A percentile compares a stretch with the other conserved stretches of the same genome.
Evolutionary conservation across 2,888 invertebrate species (phyloP).

Genomic region (Dicyrtomina minuta): DNA sequence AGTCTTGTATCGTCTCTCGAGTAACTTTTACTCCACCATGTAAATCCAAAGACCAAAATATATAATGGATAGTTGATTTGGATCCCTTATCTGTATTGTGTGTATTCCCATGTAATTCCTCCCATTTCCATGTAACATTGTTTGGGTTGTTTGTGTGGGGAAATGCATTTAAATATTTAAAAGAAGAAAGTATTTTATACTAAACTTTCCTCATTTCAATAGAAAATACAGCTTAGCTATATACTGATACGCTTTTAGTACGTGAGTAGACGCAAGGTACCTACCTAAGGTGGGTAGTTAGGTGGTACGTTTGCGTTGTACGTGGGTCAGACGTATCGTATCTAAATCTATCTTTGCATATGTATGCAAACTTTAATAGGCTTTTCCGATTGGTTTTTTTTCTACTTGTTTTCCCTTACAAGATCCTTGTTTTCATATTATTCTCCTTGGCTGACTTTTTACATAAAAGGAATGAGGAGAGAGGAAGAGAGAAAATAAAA

Average conservation of each 20-base stretch:
- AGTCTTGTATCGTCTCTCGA: no score
- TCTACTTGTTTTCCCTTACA: constrained; percentile 10
- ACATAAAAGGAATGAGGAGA: constrained; percentile 1
- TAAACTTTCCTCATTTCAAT: background rate
- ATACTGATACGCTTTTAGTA: no score
- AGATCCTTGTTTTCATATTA: constrained; percentile 12
- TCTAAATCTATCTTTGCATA: no score
- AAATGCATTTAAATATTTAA: no score
- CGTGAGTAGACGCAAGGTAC: no score
- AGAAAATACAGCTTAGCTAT: background rate
- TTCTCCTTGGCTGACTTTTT: constrained; percentile 11
- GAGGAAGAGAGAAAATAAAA: background rate
- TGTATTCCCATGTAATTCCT: no score
- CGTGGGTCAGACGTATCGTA: background rate
- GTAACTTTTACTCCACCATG: no score
- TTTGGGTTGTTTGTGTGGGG: no score
- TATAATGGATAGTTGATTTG: no score
- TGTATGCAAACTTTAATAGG: constrained; percentile 18
- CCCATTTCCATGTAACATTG: no score
- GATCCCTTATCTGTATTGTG: no score
- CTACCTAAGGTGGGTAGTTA: background rate
- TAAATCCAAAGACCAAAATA: no score
- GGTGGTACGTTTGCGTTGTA: background rate
- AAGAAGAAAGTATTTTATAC: background rate
- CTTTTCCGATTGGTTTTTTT: constrained; percentile 24